Base-by-base conservation (phyloP, 2,888 invertebrate species). In the Eristalinus sepulchralis region DNA sequence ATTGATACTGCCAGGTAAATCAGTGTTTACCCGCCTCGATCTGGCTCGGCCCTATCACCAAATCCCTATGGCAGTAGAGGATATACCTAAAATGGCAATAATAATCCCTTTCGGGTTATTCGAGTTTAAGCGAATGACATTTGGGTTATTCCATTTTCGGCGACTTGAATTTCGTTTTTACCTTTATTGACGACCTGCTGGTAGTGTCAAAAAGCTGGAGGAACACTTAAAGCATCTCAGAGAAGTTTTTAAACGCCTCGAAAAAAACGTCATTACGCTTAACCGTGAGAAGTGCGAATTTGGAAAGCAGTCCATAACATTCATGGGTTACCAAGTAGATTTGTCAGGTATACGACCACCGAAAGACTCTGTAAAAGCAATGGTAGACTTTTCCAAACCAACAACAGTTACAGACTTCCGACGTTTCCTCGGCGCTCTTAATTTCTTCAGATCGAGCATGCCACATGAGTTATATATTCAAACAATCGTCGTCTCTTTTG, bases 21-120 rank as follows among this genome's bases (percentile, higher is more conserved):
- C 27, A 27, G 39, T 66, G 27, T 67, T 67, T 55, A 31, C 17
- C 31, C 53, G 53, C 31, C 57, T 68, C 6, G 68, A 33, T 33
- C 11, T 71, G 17, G 39, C 71, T 11, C 60, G 59, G 1, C 24
- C 59, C n/a, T 39, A 60, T 8, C 39, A 60, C 11, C 59, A 71
- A 36, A 60, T 71, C n/a, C 39, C 71, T 11, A 71, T 71, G 60
- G 60, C 60, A 31, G 4, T 39, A 31, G 71, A 71, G 17, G 71
- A 71, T n/a, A 27, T 59, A 11, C 71, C 34, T 34, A 34, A 34
- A 34, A 10, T 8, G 34, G 34, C 59, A 24, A 62, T 31, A 6
- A 71, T 13, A 11, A 47, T 60, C 8, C 60, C 71, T 10, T 39
- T 36, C 10, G 34, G 34, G 4, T 34, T 34, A 34, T 71, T 55